A percentile compares a stretch with the other conserved stretches of the same genome.
Conservation (phyloP, 2,113 vertebrate species). For the Psophia crepitans region DNA sequence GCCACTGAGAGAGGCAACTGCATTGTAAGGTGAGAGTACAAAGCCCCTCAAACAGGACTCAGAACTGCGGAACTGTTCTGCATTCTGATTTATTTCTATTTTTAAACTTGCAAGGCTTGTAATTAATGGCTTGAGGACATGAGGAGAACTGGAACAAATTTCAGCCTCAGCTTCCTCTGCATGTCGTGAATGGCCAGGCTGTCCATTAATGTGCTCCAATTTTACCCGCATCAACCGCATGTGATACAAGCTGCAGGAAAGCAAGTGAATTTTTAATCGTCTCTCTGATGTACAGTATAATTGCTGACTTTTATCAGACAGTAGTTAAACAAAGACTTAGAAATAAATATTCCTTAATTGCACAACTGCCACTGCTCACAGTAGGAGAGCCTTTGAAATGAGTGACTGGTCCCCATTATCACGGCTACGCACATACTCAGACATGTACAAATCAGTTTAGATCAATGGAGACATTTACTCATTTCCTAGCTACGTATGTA, state of each 20-base stretch:
- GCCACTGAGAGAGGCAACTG: background rate
- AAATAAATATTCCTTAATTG: constrained; percentile 66
- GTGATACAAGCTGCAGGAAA: constrained; percentile 62
- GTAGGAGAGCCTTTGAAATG: constrained; percentile 27
- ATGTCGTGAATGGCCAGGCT: constrained; percentile 54
- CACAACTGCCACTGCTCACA: constrained; percentile 36
- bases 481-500: background rate
- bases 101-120: background rate
- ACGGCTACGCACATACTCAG: background rate
- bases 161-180: constrained; percentile 55
- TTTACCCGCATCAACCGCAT: constrained; percentile 59
- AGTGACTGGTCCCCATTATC: constrained; percentile 18
- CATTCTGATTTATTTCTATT: constrained; percentile 27
- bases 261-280: constrained; percentile 65
- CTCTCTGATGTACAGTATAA: constrained; percentile 61
- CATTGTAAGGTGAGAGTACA: background rate
- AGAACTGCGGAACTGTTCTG: background rate
- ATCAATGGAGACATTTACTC: background rate
- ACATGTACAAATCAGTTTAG: background rate
- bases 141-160: constrained; percentile 48
- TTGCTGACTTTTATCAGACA: constrained; percentile 68
- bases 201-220: constrained; percentile 62
- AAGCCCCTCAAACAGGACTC: background rate
- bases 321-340: constrained; percentile 67
- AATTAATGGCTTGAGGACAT: constrained; percentile 44